Evolutionary conservation across 2,113 vertebrate genomes (phyloP), one percentile per base, ranked within the genome.

Genomic region (Holacanthus passer): DNA sequence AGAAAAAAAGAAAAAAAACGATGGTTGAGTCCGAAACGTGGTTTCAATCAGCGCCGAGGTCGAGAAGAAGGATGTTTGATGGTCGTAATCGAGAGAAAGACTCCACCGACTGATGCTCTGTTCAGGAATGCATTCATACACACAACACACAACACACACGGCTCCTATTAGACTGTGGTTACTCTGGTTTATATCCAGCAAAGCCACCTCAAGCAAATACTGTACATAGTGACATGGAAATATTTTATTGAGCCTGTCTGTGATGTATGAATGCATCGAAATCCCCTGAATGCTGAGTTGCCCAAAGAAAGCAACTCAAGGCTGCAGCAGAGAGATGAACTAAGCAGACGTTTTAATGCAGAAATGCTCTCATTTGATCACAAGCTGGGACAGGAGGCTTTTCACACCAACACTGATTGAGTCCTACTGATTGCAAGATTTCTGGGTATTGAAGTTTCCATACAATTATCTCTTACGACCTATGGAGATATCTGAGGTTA

Each of bases 141-240:
- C 70, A 69, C 35, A 20, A 50, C 48, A 75, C 77, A 70, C 74
- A 73, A 83, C 85, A 88, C 91, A 93, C 89, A 87, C 86, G 77
- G 93, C 87, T 91, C 86, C 87, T 62, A 94, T 95, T 93, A 93
- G 78, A 82, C 64, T 91, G 91, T 75, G 90, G 92, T 92, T 88
- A 82, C 81, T 67, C 84, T 87, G 88, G 88, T 92, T 93, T 86
- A 67, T 63, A 77, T 91, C 84, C 79, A 85, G 75, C 72, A 80
- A 91, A 88, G 81, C 84, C 87, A 85, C 86, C 83, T 85, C 83
- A 82, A 77, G 88, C 72, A 83, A 86, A 88, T 81, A 79, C 90
- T 70, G 64, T 67, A 77, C 82, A 70, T 67, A 79, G 73, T 84
- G 89, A 90, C 86, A 88, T 81, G 86, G 86, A 91, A 86, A 76